Evolutionary conservation across 2,797 vertebrate genomes (phyloP).

Genomic region (Coccyzus lansbergi): DNA sequence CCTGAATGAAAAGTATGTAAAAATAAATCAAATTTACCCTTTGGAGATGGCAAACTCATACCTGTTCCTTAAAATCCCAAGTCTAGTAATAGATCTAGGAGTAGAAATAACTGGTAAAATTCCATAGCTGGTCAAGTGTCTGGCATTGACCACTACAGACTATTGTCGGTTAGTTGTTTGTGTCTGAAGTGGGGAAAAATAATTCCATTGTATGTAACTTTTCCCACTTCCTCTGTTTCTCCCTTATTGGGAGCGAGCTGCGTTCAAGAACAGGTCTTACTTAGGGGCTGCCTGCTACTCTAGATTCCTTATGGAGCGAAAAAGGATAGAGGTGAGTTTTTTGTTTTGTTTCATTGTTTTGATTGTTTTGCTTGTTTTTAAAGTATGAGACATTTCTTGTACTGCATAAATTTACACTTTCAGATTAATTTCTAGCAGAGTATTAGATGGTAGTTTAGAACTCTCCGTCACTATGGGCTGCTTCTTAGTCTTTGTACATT

Average conservation of each 20-base stretch:
- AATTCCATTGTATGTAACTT: background rate
- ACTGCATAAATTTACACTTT: background rate
- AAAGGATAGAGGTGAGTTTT: background rate
- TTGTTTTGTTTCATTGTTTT: background rate
- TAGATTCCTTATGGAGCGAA: background rate
- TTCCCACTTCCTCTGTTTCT: constrained; percentile 17
- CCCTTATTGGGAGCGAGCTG: background rate
- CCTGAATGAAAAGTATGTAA: background rate
- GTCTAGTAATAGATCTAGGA: background rate
- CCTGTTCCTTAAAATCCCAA: background rate
- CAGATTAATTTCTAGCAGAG: background rate
- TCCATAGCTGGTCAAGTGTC: background rate
- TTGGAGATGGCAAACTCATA: background rate
- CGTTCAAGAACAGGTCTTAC: background rate
- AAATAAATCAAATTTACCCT: background rate
- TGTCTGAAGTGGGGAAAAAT: background rate
- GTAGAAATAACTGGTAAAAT: background rate
- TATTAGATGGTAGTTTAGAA: background rate
- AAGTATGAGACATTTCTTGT: background rate
- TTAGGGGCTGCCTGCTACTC: background rate
- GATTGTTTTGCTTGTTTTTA: background rate
- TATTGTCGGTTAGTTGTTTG: background rate
- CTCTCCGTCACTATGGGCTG: background rate
- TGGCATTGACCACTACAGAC: background rate
- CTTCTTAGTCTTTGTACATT: background rate